phyloP scores from a whole-genome alignment of 64 coral and sea anemone genomes.

The Pocillopora damicornis region DNA sequence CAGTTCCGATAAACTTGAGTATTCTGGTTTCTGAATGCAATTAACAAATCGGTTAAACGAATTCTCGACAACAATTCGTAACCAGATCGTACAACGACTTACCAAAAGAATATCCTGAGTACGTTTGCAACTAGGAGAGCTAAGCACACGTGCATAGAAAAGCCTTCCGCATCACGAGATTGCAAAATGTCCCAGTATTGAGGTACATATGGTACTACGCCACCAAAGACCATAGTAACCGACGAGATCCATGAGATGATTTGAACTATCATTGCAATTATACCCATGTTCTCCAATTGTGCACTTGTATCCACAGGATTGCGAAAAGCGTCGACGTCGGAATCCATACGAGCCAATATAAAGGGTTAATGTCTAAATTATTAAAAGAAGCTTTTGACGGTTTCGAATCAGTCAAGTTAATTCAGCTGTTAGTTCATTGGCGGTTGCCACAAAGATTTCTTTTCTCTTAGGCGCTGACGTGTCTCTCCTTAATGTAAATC shows the following conservation, averaged over 20 bases:
- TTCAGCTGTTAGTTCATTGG: too few species aligned
- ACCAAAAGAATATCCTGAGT: constrained; percentile 98
- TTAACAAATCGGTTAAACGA: too few species aligned
- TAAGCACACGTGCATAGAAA: constrained; percentile 93
- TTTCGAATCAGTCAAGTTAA: background rate
- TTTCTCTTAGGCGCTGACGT: background rate
- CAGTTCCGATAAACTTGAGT: too few species aligned
- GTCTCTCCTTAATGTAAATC: background rate
- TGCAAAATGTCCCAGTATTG: constrained; percentile 94
- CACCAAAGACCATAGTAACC: constrained; percentile 92
- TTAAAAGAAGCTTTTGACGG: background rate
- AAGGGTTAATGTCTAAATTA: background rate
- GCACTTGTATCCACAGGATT: constrained; percentile 6
- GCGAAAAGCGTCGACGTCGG: constrained; percentile 1
- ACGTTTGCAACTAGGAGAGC: constrained; percentile 93
- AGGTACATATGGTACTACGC: constrained; percentile 93
- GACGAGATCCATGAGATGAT: constrained; percentile 86
- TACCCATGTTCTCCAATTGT: constrained; percentile 26
- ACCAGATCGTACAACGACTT: constrained; percentile 12
- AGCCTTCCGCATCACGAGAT: constrained; percentile 75
- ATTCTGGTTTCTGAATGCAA: too few species aligned
- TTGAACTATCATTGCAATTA: constrained; percentile 20
- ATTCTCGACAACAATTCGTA: too few species aligned
- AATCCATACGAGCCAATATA: constrained; percentile 7
- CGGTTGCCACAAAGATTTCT: too few species aligned